Base-by-base conservation (phyloP, 1,140 invertebrate species). In the Papilio aristodemus region DNA sequence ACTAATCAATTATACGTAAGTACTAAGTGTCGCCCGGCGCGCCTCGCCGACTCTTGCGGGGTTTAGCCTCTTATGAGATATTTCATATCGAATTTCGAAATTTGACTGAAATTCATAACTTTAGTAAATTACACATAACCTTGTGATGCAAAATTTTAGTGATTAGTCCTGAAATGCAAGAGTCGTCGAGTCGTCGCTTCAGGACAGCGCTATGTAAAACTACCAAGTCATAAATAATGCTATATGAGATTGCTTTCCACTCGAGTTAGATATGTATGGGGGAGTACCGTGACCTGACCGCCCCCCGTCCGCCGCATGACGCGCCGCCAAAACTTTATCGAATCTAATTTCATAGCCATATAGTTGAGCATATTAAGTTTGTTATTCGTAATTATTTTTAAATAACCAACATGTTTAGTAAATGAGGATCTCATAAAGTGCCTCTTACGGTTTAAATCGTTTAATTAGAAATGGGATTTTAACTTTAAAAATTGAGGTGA, bases 241-340 rank as follows among this genome's bases (percentile, higher is more conserved):
- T 73, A 74, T 72, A 72, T 77, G 76, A 87, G 86, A 89, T 89
- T 89, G 85, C 86, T 87, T 87, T 75, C 75, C 71, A 71, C 71
- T 78, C 73, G 71, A 70, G 78, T 86, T 80, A 81, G 86, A 88
- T 88, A 88, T 88, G 86, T 88, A 85, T 80, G 80, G 71, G 27
- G 64, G 69, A 75, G 71, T 69, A 70, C 74, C 72, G 79, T 80
- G 83, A 85, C 77, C 72, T 69, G 67, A 38, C 73, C 69, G 73
- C 58, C 73, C 76, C 77, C 77, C 80, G 72, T 60, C 78, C 74
- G 76, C 78, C 78, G 73, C 71, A 67, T 70, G 69, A 43, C 43
- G 41, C 67, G 68, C 71, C 71, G 72, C 69, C 25, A 14, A 32
- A 38, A 59, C 68, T 50, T 46, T 7, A 17, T 9, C 13, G n/a